Conservation (phyloP, 2,797 vertebrate species). For the Chiroxiphia lanceolata region DNA sequence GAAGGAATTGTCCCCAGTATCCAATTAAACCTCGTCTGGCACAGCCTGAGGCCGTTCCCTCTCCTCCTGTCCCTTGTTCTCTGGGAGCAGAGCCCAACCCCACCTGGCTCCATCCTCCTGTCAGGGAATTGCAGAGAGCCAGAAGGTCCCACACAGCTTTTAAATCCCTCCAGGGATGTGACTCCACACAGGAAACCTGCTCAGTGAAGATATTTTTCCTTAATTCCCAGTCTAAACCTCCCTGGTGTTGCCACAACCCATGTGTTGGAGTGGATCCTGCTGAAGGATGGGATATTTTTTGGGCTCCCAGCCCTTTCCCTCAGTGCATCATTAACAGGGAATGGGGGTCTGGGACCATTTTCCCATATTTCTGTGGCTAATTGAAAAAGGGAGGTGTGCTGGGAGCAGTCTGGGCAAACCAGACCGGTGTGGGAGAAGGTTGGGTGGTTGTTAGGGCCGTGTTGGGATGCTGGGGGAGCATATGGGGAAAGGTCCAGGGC, state of each 20-base stretch:
- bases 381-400: background rate
- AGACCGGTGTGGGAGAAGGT: slow-evolving; percentile 3
- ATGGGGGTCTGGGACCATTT: background rate
- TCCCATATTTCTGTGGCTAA: background rate
- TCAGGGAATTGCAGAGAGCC: too few relatives aligned
- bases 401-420: slow-evolving; percentile 19
- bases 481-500: slow-evolving; percentile 17
- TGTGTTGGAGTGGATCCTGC: background rate
- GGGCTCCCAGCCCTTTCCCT: background rate
- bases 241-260: background rate
- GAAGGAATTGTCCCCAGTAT: too few relatives aligned
- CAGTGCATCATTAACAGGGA: background rate
- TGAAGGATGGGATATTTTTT: background rate
- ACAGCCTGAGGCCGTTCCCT: too few relatives aligned
- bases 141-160: background rate
- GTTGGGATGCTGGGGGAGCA: slow-evolving; percentile 40
- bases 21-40: too few relatives aligned
- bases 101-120: too few relatives aligned
- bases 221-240: rapidly evolving
- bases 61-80: too few relatives aligned
- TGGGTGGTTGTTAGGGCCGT: background rate
- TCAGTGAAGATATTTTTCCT: background rate
- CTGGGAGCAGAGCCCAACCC: too few relatives aligned
- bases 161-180: background rate
- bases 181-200: background rate